Evolutionary conservation across 2,113 vertebrate species (phyloP).

Genomic region (Phalacrocorax brasilianus): DNA sequence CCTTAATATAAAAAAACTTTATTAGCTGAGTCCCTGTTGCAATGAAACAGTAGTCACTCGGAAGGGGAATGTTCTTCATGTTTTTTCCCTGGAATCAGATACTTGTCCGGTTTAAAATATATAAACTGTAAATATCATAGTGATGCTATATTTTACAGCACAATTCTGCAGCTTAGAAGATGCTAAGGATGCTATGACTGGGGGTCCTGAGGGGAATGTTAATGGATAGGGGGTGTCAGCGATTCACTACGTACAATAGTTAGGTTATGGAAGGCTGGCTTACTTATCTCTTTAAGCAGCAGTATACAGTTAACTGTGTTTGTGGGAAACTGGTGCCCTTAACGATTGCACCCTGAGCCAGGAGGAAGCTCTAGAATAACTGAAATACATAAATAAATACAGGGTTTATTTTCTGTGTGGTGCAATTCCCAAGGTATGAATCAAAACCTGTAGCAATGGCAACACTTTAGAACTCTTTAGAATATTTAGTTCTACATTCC

Average conservation of each 20-base stretch:
- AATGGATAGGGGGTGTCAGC: background rate
- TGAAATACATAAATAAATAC: background rate
- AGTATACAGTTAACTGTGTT: background rate
- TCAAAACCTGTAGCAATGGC: background rate
- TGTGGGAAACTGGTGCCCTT: background rate
- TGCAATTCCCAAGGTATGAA: background rate
- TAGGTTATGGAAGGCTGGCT: background rate
- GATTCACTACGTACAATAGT: background rate
- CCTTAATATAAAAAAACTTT: conserved; percentile 62
- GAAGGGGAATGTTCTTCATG: background rate
- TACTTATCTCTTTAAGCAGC: background rate
- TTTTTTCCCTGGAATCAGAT: background rate
- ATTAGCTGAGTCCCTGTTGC: conserved; percentile 25
- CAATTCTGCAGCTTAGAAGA: background rate
- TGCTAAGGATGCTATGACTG: background rate
- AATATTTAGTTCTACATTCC: background rate
- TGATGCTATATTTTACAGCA: background rate
- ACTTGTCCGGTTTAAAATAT: background rate
- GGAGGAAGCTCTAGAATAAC: background rate
- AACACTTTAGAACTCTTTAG: background rate
- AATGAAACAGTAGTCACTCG: background rate
- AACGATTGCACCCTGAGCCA: background rate
- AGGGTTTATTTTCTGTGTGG: background rate
- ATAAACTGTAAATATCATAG: background rate
- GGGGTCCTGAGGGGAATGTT: background rate